Evolutionary conservation across 1,140 invertebrate species (phyloP), one percentile per base, ranked within the genome.

Genomic region (Eupristina koningsbergeri): DNA sequence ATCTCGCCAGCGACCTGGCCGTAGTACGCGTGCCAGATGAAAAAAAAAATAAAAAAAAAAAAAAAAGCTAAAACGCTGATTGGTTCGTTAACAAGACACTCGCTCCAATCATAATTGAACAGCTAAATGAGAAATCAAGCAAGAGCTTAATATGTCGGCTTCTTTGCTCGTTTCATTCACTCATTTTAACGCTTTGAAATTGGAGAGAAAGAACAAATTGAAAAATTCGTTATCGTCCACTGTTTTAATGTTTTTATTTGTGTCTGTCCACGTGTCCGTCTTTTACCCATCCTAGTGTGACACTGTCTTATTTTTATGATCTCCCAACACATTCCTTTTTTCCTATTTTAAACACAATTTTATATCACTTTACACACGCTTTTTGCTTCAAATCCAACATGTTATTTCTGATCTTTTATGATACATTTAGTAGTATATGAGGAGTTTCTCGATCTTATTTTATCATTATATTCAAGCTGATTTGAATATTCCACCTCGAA

Each of bases 151-250:
- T 80, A 81, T 85, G 85, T 78, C 41, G 45, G 85, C 67, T 75
- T 53, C 67, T 67, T 58, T 80, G 69, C 79, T 80, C 26, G 31
- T 74, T 74, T 50, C 39, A 58, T 80, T 84, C 75, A 47, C 76
- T 79, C 61, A 79, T 13, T 80, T 61, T 89, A 91, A 91, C 89
- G 91, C 91, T 91, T 91, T 77, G 5, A 84, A 85, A 85, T 69
- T 36, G 50, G 82, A 83, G 58, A 26, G 22, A 47, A 69, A 47
- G 17, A 58, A n/a, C 50, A 19, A n/a, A 39, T 71, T 81, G 19
- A 80, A 86, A 84, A 81, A 86, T 31, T 50, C 77, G 88, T 91
- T 89, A 91, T 89, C 88, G 91, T 91, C 91, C 90, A 92, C 90
- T 92, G 91, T 92, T 90, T 90, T 91, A 71, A 88, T 79, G 84